A percentile compares a stretch with the other conserved stretches of the same genome.
Conservation (phyloP, 2,888 invertebrate species). For the Xylota segnis region DNA sequence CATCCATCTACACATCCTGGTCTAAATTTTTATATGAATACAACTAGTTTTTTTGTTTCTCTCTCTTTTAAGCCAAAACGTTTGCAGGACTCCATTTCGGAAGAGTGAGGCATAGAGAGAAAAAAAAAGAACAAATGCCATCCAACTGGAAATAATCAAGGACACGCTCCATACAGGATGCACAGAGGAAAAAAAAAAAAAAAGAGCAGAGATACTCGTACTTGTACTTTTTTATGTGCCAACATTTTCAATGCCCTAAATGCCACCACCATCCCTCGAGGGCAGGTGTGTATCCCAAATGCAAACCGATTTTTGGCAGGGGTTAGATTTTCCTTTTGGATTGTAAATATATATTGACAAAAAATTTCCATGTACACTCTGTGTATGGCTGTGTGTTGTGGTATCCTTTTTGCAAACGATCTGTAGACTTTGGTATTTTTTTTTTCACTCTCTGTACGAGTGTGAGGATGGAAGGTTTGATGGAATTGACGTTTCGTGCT, state of each 20-base stretch:
- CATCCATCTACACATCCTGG: constrained; percentile 1
- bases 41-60: neutral
- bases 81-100: neutral
- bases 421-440: constrained; percentile 16
- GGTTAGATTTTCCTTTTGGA: neutral
- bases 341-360: constrained; percentile 13
- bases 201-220: neutral
- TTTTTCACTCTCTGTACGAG: neutral
- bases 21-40: no score
- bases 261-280: neutral
- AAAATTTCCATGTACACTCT: neutral
- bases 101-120: neutral
- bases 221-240: neutral
- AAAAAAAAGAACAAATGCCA: neutral
- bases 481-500: constrained; percentile 44
- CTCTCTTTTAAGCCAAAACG: neutral
- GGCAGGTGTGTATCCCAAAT: neutral
- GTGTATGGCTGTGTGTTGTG: no score
- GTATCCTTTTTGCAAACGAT: constrained; percentile 21
- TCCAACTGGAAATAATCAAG: constrained; percentile 7
- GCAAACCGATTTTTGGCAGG: constrained; percentile 26
- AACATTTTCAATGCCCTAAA: neutral
- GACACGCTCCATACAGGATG: neutral
- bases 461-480: constrained; percentile 7
- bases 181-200: neutral